These are phyloP conservation scores for Adelges cooleyi DNA, from an alignment of 1,140 invertebrate genomes.

Conservation along the genomic window DNA sequence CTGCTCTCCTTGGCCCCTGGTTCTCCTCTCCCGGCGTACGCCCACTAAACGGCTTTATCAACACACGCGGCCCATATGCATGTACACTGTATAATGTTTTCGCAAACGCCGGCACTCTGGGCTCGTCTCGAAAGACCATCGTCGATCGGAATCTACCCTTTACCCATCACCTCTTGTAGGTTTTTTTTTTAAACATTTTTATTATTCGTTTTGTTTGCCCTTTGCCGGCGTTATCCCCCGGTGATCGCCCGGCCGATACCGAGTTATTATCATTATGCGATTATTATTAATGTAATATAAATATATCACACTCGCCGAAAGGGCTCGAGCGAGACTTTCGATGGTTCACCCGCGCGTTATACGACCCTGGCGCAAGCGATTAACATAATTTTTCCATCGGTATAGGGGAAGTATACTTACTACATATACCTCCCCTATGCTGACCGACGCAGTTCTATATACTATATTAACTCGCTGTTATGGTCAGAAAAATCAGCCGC, in stretches of 20 bases:
- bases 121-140: background rate
- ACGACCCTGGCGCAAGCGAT: no score
- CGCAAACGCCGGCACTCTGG: background rate
- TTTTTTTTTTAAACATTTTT: no score
- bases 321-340: background rate
- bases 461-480: no score
- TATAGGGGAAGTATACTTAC: no score
- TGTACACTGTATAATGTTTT: background rate
- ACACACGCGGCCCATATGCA: background rate
- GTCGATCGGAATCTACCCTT: background rate
- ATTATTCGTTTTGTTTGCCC: background rate
- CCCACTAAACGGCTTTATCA: constrained; percentile 28
- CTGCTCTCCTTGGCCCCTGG: background rate
- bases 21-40: background rate
- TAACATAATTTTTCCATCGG: no score
- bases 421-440: no score
- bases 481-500: no score
- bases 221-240: background rate
- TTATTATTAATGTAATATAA: background rate
- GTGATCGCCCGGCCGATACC: no score
- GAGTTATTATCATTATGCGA: no score
- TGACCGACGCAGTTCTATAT: no score
- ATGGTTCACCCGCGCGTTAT: no score
- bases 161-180: background rate
- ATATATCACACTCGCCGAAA: background rate